These are phyloP conservation scores for Pachycephala philippinensis DNA, from an alignment of 2,113 vertebrate genomes.

Conservation along the genomic window DNA sequence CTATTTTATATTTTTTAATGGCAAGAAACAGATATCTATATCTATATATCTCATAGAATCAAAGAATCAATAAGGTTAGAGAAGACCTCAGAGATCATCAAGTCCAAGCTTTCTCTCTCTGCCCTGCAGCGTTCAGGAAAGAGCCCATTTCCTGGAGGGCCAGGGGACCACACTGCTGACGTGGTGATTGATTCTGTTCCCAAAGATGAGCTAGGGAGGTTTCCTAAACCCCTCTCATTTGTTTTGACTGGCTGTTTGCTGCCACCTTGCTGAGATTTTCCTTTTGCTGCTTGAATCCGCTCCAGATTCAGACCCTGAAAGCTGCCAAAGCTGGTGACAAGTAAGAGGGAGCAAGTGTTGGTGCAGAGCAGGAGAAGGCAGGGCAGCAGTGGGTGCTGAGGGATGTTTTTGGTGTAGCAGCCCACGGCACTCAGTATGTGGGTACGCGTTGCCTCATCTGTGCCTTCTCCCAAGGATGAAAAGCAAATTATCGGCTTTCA, in stretches of 20 bases:
- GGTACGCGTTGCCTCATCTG: background rate
- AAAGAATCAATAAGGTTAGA: background rate
- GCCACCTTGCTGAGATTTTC: slow-evolving; percentile 53
- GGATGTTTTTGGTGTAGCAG: fast-evolving
- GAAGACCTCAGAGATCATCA: background rate
- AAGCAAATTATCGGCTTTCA: background rate
- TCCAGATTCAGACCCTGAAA: background rate
- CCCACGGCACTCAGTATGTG: fast-evolving
- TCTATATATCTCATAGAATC: background rate
- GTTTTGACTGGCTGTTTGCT: slow-evolving; percentile 33
- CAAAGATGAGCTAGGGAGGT: background rate
- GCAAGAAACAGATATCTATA: background rate
- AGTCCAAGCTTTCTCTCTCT: background rate
- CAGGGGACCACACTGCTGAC: background rate
- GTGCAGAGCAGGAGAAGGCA: background rate
- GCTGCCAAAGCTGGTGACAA: background rate
- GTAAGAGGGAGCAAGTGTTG: background rate
- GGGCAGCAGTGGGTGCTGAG: background rate
- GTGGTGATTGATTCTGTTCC: background rate
- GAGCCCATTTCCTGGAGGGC: background rate
- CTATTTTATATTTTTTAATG: background rate
- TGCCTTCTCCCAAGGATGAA: background rate
- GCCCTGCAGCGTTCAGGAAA: background rate
- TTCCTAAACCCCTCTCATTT: background rate
- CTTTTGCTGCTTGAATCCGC: background rate